Evolutionary conservation across 2,888 invertebrate species (phyloP).

Genomic region (Physocephala rufipes): DNA sequence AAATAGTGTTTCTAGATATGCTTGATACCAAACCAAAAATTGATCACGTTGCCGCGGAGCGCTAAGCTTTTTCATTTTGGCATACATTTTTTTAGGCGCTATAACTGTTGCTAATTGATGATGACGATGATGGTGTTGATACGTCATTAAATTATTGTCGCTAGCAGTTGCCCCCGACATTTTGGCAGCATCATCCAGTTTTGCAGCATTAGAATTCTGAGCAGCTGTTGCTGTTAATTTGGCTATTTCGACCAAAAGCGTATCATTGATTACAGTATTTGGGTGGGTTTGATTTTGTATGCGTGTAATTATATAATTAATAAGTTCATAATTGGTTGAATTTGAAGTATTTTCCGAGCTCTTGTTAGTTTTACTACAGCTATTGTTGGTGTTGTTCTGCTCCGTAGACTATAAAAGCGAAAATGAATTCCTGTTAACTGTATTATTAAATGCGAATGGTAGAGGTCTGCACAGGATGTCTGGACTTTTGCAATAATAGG

Average conservation of each 20-base stretch:
- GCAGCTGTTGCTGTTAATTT: slow-evolving; percentile 61
- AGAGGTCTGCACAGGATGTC: too few relatives aligned
- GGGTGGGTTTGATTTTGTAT: slow-evolving; percentile 61
- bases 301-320: slow-evolving; percentile 61
- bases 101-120: slow-evolving; percentile 47
- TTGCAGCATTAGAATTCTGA: slow-evolving; percentile 53
- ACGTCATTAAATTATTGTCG: slow-evolving; percentile 35
- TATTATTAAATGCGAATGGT: too few relatives aligned
- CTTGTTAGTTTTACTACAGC: slow-evolving; percentile 5
- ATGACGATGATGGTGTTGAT: slow-evolving; percentile 36
- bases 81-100: slow-evolving; percentile 62
- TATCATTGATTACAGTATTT: slow-evolving; percentile 59
- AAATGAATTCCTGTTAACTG: too few relatives aligned
- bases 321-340: slow-evolving; percentile 59
- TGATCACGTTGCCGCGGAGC: slow-evolving; percentile 60
- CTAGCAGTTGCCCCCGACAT: slow-evolving; percentile 10
- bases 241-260: slow-evolving; percentile 59
- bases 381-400: slow-evolving; percentile 31
- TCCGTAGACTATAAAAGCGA: neutral
- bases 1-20: slow-evolving; percentile 59
- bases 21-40: slow-evolving; percentile 60
- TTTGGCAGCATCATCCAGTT: slow-evolving; percentile 41
- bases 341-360: neutral
- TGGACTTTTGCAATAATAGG: too few relatives aligned
- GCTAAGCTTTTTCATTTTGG: slow-evolving; percentile 59